Percentiles rank a stretch among this genome's conserved stretches.
Conservation (phyloP, 2,113 vertebrate species). For the Potamarius usumacintae region DNA sequence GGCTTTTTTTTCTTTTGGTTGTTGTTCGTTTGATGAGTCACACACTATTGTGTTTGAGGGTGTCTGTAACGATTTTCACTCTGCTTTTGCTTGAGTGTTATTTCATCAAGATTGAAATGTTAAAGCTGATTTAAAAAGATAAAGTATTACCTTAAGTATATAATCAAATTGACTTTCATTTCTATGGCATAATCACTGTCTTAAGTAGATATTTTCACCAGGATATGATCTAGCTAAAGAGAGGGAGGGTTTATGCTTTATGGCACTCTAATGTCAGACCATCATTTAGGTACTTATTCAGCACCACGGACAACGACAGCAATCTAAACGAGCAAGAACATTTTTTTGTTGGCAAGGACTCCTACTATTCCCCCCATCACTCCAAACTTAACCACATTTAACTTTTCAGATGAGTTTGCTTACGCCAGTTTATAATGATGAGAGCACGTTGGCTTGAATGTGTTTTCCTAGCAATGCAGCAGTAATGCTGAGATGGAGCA, state of each 20-base stretch:
- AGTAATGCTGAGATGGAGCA: slow-evolving; percentile 50
- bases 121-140: neutral
- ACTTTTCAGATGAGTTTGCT: neutral
- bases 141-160: neutral
- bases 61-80: slow-evolving; percentile 14
- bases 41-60: neutral
- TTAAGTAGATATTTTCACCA: neutral
- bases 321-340: neutral
- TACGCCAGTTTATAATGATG: neutral
- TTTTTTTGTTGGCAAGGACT: neutral
- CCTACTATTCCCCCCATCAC: neutral
- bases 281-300: slow-evolving; percentile 50
- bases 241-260: slow-evolving; percentile 6
- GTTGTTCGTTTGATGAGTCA: slow-evolving; percentile 25
- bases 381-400: neutral
- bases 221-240: neutral
- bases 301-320: slow-evolving; percentile 65
- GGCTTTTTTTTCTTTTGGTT: neutral
- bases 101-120: neutral
- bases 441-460: neutral
- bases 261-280: slow-evolving; percentile 7
- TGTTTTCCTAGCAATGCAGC: neutral
- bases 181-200: neutral
- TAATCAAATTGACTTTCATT: slow-evolving; percentile 1
- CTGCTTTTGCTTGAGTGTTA: neutral